These are phyloP conservation scores for Dermolepida albohirtum DNA, from an alignment of 2,888 invertebrate genomes.

Conservation along the genomic window DNA sequence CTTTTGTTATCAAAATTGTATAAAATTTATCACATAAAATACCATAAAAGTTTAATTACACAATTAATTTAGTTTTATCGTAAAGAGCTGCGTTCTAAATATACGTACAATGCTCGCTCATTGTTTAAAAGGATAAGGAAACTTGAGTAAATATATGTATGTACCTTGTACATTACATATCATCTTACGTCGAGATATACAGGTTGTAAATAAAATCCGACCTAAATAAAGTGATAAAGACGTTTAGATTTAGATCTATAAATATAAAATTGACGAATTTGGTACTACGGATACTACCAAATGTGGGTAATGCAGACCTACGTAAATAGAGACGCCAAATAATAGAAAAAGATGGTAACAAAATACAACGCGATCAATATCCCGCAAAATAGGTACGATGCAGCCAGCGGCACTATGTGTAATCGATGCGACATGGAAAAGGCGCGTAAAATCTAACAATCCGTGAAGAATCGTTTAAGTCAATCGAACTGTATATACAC, in stretches of 20 bases:
- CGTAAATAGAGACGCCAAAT: background rate
- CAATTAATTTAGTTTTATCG: no score
- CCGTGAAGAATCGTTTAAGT: conserved; percentile 10
- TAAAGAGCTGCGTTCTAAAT: no score
- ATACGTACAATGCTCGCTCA: no score
- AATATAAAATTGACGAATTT: background rate
- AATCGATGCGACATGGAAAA: conserved; percentile 27
- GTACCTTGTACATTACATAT: no score
- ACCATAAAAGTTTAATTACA: no score
- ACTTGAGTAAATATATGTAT: no score
- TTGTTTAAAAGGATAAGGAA: no score
- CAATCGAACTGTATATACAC: background rate
- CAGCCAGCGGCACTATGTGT: background rate
- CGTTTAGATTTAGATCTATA: background rate
- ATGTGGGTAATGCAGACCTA: background rate
- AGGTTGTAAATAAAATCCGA: conserved; percentile 6
- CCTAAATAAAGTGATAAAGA: background rate
- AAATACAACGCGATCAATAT: conserved; percentile 27
- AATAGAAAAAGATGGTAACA: conserved; percentile 13
- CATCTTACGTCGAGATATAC: background rate
- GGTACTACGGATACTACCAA: no score
- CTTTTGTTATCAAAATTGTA: no score
- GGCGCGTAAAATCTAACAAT: conserved; percentile 10
- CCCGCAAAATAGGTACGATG: conserved; percentile 27
- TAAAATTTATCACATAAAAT: no score